Percentiles rank a stretch among this genome's conserved stretches.
Conservation (phyloP, 2,888 invertebrate species). For the Tribolium freemani region DNA sequence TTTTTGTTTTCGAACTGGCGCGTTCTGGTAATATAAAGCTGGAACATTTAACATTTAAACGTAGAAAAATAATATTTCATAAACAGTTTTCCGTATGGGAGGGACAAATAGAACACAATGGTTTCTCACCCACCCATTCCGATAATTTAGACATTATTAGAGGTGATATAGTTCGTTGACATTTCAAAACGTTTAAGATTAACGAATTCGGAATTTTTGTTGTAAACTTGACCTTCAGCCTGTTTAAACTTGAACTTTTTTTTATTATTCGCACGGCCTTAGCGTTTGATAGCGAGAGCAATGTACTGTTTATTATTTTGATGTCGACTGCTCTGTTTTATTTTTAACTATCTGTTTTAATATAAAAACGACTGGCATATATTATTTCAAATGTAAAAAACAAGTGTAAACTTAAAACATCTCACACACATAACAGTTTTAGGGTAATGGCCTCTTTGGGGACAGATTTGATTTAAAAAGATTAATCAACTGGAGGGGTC, state of each 20-base stretch:
- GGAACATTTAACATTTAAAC: not conserved
- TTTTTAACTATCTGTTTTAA: not conserved
- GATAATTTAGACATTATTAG: not conserved
- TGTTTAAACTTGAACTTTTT: conserved; percentile 21
- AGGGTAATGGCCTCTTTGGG: not conserved
- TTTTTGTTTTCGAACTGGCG: not conserved
- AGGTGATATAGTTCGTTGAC: conserved; percentile 29
- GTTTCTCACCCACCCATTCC: not conserved
- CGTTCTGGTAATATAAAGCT: not conserved
- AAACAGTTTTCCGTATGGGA: not conserved
- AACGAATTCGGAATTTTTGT: conserved; percentile 23
- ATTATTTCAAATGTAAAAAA: not conserved
- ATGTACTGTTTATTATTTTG: conserved; percentile 33
- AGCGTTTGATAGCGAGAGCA: conserved; percentile 32
- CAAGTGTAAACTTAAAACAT: not conserved
- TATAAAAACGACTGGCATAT: not conserved
- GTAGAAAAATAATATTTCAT: not conserved
- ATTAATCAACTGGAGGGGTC: too few relatives aligned
- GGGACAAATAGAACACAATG: not conserved
- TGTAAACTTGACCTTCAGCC: conserved; percentile 30
- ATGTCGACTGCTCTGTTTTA: conserved; percentile 17
- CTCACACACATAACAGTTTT: not conserved
- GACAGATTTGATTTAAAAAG: not conserved
- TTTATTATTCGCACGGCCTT: conserved; percentile 4
- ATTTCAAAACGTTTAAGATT: conserved; percentile 8